Evolutionary conservation across 2,797 vertebrate species (phyloP).

Genomic region (Phoeniculus purpureus): DNA sequence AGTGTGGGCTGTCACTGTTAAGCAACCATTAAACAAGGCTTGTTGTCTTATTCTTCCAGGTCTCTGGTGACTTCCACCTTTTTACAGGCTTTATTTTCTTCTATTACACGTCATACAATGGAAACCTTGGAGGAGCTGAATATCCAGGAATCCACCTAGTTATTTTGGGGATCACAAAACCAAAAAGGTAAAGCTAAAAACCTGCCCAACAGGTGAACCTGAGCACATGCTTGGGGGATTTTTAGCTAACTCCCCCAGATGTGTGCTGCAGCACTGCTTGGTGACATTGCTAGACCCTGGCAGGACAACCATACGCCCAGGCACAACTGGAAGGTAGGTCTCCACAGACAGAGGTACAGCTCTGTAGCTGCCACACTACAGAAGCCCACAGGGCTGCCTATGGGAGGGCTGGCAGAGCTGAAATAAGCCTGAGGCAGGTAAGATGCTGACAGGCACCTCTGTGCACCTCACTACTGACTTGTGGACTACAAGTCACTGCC

Average conservation of each 20-base stretch:
- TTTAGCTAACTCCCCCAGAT: not conserved
- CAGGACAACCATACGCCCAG: not conserved
- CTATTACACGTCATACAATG: not conserved
- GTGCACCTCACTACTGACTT: not conserved
- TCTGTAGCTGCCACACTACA: not conserved
- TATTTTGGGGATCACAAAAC: not conserved
- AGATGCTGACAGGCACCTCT: not conserved
- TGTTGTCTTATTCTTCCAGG: slow-evolving; percentile 3
- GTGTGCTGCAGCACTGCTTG: not conserved
- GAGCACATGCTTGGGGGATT: not conserved
- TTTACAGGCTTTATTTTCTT: not conserved
- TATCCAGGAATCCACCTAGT: not conserved
- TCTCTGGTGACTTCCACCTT: not conserved
- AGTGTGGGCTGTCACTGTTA: not conserved
- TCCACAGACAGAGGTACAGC: not conserved
- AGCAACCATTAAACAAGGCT: slow-evolving; percentile 14
- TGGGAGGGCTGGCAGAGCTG: not conserved
- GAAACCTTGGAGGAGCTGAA: not conserved
- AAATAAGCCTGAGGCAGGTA: not conserved
- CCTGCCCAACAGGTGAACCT: not conserved
- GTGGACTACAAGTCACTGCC: not conserved
- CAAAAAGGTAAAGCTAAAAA: not conserved
- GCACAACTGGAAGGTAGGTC: not conserved
- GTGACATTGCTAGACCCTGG: not conserved
- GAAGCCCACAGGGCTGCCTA: not conserved